phyloP scores from a whole-genome alignment of 2,888 invertebrate species.

The Esperia sulphurella region DNA sequence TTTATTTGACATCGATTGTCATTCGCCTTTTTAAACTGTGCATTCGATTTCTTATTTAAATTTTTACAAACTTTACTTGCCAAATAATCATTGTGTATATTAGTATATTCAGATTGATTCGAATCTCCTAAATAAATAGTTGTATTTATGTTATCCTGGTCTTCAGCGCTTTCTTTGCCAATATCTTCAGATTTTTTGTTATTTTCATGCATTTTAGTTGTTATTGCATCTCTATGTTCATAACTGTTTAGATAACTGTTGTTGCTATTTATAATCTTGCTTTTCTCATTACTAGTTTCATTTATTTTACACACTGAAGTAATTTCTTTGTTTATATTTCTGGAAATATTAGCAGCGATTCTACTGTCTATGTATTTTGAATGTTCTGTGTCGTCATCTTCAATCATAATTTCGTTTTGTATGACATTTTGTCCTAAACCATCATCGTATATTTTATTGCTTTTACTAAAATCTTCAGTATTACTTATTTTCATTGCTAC shows the following conservation, averaged over 20 bases:
- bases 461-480: neutral
- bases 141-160: neutral
- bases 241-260: neutral
- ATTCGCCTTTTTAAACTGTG: neutral
- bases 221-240: neutral
- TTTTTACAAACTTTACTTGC: neutral
- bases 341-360: neutral
- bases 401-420: neutral
- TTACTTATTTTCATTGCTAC: neutral
- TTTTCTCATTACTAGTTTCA: neutral
- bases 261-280: neutral
- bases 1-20: neutral
- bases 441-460: neutral
- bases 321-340: neutral
- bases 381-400: neutral
- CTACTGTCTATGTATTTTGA: neutral
- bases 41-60: neutral
- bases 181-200: neutral
- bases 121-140: neutral
- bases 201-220: neutral
- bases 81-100: neutral
- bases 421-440: neutral
- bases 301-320: neutral
- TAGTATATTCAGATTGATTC: neutral
- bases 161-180: neutral